These are phyloP conservation scores for Lochmaea capreae DNA, from an alignment of 2,888 invertebrate species.

Conservation along the genomic window DNA sequence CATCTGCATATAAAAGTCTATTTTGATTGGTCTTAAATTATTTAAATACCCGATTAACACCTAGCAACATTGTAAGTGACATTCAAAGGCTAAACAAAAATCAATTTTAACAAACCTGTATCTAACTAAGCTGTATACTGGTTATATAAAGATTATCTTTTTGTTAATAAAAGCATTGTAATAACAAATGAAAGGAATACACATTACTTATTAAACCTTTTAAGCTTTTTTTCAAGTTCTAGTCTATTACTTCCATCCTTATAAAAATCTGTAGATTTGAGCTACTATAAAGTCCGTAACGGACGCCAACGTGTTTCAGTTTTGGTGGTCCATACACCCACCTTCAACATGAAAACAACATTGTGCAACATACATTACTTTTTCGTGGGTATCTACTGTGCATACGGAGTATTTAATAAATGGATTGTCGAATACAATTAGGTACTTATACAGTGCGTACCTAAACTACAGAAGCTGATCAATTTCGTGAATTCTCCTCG, in stretches of 20 bases:
- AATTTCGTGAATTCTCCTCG: neutral
- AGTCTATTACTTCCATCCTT: neutral
- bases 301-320: slow-evolving; percentile 31
- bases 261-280: slow-evolving; percentile 16
- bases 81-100: too few species aligned
- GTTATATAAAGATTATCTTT: too few species aligned
- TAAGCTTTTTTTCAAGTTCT: neutral
- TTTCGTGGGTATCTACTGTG: neutral
- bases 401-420: neutral
- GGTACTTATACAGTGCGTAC: neutral
- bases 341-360: slow-evolving; percentile 23
- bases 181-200: neutral
- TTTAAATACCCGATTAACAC: too few species aligned
- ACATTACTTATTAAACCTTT: neutral
- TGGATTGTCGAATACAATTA: neutral
- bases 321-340: slow-evolving; percentile 34
- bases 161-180: neutral
- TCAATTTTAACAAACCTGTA: too few species aligned
- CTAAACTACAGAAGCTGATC: neutral
- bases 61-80: too few species aligned
- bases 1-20: too few species aligned
- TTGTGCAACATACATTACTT: slow-evolving; percentile 15
- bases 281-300: neutral
- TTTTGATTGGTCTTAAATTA: too few species aligned
- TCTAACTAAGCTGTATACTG: too few species aligned